Percentiles rank a stretch among this genome's conserved stretches.
Evolutionary conservation across 2,113 vertebrate genomes (phyloP).

Genomic region (Chaetura pelagica): DNA sequence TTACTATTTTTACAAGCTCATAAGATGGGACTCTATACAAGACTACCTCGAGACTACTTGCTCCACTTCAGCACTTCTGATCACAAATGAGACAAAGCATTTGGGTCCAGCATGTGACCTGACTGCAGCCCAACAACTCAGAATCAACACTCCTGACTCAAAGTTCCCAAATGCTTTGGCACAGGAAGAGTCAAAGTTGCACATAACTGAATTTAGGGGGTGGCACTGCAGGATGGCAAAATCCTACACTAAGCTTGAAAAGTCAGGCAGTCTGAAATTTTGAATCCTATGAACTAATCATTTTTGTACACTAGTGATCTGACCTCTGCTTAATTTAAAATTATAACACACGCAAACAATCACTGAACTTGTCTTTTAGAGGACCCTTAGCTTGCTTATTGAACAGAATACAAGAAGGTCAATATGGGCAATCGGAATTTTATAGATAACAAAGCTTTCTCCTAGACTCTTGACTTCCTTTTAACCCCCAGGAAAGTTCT

Average conservation of each 20-base stretch:
- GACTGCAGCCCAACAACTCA: not conserved
- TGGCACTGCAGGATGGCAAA: not conserved
- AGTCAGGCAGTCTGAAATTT: not conserved
- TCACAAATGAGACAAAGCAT: not conserved
- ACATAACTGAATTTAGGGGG: not conserved
- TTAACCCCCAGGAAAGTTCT: not conserved
- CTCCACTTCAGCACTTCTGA: not conserved
- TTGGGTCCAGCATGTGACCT: not conserved
- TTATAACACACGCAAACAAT: not conserved
- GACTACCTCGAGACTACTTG: not conserved
- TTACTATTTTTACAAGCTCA: not conserved
- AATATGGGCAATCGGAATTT: not conserved
- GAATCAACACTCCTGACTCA: not conserved
- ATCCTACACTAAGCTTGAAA: not conserved
- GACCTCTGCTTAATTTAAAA: not conserved
- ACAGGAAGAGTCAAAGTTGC: not conserved
- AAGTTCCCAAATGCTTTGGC: not conserved
- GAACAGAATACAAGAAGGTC: not conserved
- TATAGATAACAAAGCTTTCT: not conserved
- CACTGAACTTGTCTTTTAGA: not conserved
- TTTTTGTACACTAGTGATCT: not conserved
- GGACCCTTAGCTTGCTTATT: not conserved
- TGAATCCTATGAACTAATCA: not conserved
- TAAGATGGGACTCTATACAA: not conserved
- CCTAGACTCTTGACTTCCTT: not conserved